phyloP scores from a whole-genome alignment of 2,888 invertebrate genomes.

The Cabera pusaria region DNA sequence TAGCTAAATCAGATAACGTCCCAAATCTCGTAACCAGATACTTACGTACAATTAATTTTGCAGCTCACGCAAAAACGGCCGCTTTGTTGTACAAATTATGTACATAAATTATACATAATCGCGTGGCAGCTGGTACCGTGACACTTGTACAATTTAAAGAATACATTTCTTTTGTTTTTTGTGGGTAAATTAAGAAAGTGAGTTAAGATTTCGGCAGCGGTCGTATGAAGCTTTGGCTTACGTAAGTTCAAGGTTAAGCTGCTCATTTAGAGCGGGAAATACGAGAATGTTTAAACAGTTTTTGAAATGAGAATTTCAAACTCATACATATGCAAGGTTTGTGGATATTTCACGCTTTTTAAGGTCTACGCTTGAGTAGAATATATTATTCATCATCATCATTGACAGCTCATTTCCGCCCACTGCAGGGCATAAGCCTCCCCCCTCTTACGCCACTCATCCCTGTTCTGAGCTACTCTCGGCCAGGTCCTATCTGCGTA shows the following conservation, averaged over 20 bases:
- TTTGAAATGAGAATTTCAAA: no score
- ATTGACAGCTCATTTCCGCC: no score
- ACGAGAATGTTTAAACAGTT: no score
- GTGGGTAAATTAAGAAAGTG: constrained; percentile 18
- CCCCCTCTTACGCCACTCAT: no score
- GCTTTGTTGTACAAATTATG: constrained; percentile 49
- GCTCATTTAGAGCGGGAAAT: constrained; percentile 2
- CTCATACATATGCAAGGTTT: no score
- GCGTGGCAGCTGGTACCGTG: constrained; percentile 38
- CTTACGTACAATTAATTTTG: constrained; percentile 36
- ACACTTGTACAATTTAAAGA: constrained; percentile 36
- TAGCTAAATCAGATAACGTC: no score
- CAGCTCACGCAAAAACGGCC: constrained; percentile 40
- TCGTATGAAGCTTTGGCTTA: constrained; percentile 10
- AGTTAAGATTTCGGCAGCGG: constrained; percentile 12
- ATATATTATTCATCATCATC: no score
- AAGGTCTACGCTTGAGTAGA: no score
- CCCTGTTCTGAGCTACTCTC: no score
- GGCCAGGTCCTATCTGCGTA: no score
- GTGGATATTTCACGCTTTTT: no score
- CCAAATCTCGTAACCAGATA: constrained; percentile 28
- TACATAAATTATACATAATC: constrained; percentile 55
- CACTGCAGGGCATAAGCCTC: no score
- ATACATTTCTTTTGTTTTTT: constrained; percentile 22
- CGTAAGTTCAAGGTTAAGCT: constrained; percentile 8